Percentiles rank a stretch among this genome's conserved stretches.
These are phyloP conservation scores for Linyphia triangularis DNA, from an alignment of 2,888 invertebrate species.

Conservation along the genomic window DNA sequence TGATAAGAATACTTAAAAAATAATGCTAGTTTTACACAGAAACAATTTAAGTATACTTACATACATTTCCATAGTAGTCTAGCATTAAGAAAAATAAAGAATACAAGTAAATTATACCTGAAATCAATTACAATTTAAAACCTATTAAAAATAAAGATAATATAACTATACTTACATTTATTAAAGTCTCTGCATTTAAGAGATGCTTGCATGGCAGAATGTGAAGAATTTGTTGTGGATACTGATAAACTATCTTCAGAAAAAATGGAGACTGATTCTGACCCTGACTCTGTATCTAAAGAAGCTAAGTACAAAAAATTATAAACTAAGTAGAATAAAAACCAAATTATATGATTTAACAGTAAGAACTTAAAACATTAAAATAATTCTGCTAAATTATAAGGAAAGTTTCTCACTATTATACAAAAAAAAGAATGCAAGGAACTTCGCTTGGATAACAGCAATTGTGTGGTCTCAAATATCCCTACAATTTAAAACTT, in stretches of 20 bases:
- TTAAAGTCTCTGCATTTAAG: slow-evolving; percentile 48
- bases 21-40: no score
- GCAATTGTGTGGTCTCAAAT: no score
- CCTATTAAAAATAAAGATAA: neutral
- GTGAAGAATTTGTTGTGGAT: neutral
- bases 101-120: no score
- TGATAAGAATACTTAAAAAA: no score
- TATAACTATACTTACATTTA: slow-evolving; percentile 50
- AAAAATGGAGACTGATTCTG: slow-evolving; percentile 30
- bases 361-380: neutral
- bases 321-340: no score
- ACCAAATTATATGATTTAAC: neutral
- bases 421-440: no score
- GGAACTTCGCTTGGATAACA: no score
- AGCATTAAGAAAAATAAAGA: neutral
- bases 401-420: neutral
- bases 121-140: no score
- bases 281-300: slow-evolving; percentile 21
- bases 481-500: no score
- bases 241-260: slow-evolving; percentile 61
- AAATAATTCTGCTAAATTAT: neutral
- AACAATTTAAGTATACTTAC: no score
- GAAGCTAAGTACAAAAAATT: neutral
- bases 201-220: slow-evolving; percentile 16
- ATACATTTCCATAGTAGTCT: neutral